Evolutionary conservation across 2,113 vertebrate genomes (phyloP), one percentile per base, ranked within the genome.

Genomic region (Gnathonemus longibarbis): DNA sequence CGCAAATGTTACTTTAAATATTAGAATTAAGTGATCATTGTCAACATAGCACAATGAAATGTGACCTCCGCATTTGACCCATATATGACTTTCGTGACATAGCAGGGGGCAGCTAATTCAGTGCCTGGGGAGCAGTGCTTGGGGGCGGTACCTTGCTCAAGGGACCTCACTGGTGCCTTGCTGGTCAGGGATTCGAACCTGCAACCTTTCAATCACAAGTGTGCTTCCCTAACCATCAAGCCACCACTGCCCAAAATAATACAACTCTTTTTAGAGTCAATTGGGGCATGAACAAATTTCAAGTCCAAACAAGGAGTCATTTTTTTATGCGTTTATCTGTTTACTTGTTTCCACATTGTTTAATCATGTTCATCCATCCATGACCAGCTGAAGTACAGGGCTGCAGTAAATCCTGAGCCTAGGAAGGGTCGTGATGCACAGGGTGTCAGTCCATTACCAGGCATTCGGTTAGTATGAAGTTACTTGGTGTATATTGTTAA

Each of bases 41-140:
- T 42, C 39, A 42, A 42, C 39, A 42, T 0, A 42, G 0, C 3
- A 42, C 39, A 42, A 42, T 0, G 3, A 42, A 42, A 42, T 3
- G 39, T 42, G 39, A 42, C 39, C 3, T 42, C 39, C 0, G 39
- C 39, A 42, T 42, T 42, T 42, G 39, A 42, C 39, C 39, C 39
- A 42, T 42, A 42, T 42, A 42, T 42, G 39, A 42, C 39, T 42
- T 42, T 42, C 0, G 3, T 42, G 39, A 42, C 3, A 42, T 42
- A 42, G 39, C 39, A 42, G 39, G 39, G 39, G 39, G 39, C 39
- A 42, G 39, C 39, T 42, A 42, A 42, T 42, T 42, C 39, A 42
- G 39, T 0, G 3, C 0, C 39, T 0, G 0, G 39, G 3, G 0
- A 42, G 39, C 39, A 42, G 39, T 3, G 39, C 3, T 39, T 39